These are phyloP conservation scores for Anser cygnoides DNA, from an alignment of 2,113 vertebrate genomes.

Conservation along the genomic window DNA sequence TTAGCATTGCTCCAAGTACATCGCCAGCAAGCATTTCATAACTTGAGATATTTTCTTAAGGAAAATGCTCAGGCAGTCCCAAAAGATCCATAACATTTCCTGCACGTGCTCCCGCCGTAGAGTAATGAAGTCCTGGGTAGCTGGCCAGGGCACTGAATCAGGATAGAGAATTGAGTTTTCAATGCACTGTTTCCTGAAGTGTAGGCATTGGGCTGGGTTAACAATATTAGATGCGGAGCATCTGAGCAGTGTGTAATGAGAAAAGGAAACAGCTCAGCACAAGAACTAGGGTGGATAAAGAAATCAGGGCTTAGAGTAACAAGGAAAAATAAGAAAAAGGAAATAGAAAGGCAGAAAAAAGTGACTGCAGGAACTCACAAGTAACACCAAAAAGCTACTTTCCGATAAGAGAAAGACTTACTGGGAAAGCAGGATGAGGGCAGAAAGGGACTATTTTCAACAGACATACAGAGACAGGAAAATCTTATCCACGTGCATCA, in stretches of 20 bases:
- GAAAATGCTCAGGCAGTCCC: conserved; percentile 30
- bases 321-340: conserved; percentile 18
- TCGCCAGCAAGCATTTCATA: neutral
- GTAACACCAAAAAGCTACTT: conserved; percentile 15
- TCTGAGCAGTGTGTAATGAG: conserved; percentile 21
- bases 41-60: conserved; percentile 21
- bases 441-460: neutral
- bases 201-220: neutral
- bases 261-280: conserved; percentile 59
- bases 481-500: neutral
- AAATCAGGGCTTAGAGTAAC: neutral
- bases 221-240: neutral
- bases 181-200: neutral
- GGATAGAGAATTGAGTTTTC: neutral
- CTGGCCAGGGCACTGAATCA: neutral
- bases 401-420: conserved; percentile 15
- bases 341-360: conserved; percentile 1
- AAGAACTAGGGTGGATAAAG: conserved; percentile 24
- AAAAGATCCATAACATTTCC: neutral
- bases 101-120: neutral
- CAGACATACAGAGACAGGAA: neutral
- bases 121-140: neutral
- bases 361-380: neutral
- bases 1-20: conserved; percentile 4
- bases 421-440: conserved; percentile 39